phyloP scores from a whole-genome alignment of 2,113 vertebrate species.

The Caranx ignobilis region DNA sequence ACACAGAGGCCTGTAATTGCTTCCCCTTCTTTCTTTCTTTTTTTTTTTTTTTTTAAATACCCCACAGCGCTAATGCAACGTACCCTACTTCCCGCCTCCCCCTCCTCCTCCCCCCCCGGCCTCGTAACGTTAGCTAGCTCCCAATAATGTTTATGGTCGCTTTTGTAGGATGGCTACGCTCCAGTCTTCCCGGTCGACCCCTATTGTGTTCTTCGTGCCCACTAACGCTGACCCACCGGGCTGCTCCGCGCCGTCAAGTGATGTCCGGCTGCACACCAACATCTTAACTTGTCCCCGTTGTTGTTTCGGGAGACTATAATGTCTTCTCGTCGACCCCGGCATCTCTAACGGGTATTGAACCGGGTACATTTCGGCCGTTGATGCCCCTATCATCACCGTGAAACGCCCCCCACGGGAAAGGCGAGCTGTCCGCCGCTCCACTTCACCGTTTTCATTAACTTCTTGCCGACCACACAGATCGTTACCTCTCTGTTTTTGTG shows the following conservation, averaged over 20 bases:
- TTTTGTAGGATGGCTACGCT: slow-evolving; percentile 52
- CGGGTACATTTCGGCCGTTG: slow-evolving; percentile 30
- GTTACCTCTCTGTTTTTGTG: not conserved
- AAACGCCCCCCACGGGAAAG: slow-evolving; percentile 59
- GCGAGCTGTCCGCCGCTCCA: slow-evolving; percentile 23
- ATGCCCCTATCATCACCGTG: slow-evolving; percentile 45
- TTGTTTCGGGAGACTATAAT: not conserved
- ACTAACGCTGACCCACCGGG: slow-evolving; percentile 30
- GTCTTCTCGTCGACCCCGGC: slow-evolving; percentile 14
- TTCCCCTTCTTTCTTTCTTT: not conserved
- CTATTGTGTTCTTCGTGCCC: slow-evolving; percentile 58
- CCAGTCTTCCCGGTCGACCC: slow-evolving; percentile 29
- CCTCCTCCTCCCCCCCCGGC: slow-evolving; percentile 17
- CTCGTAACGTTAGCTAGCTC: slow-evolving; percentile 64
- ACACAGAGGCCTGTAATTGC: slow-evolving; percentile 62
- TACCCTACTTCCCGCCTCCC: slow-evolving; percentile 43
- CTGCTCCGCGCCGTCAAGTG: not conserved
- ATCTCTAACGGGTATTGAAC: slow-evolving; percentile 3
- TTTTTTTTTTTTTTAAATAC: slow-evolving; percentile 18
- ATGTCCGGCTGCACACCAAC: not conserved
- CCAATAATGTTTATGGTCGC: slow-evolving; percentile 47
- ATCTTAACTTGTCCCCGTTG: slow-evolving; percentile 9
- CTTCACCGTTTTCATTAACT: slow-evolving; percentile 34
- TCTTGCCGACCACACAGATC: not conserved
- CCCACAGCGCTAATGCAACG: slow-evolving; percentile 24